phyloP scores from a whole-genome alignment of 2,888 invertebrate species.

The Onchidella celtica region DNA sequence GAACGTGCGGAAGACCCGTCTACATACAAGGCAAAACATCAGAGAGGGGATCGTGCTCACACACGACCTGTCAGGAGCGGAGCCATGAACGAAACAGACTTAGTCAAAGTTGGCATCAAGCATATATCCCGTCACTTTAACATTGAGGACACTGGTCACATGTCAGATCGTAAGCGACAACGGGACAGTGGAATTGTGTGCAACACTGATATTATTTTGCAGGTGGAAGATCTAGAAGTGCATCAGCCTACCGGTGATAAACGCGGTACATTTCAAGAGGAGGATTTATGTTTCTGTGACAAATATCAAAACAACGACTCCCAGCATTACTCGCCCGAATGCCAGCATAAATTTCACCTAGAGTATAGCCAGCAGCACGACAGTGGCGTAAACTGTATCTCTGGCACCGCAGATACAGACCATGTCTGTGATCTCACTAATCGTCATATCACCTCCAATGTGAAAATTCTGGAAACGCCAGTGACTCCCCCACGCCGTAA shows the following conservation, averaged over 20 bases:
- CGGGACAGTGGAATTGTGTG: not conserved
- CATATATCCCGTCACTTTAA: slow-evolving; percentile 10
- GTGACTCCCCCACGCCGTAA: not conserved
- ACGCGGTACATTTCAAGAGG: not conserved
- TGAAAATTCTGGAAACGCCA: not conserved
- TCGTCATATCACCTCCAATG: not conserved
- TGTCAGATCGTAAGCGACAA: not conserved
- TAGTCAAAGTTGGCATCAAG: not conserved
- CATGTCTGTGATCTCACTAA: not conserved
- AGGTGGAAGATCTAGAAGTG: not conserved
- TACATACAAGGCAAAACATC: not conserved
- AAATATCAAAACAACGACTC: not conserved
- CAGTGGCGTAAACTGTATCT: not conserved
- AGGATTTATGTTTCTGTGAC: not conserved
- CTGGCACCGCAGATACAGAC: not conserved
- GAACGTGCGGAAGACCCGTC: no score
- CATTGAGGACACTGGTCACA: not conserved
- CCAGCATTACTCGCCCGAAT: not conserved
- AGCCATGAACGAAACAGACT: not conserved
- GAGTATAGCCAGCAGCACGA: no score
- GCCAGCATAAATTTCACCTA: not conserved
- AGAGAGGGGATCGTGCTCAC: not conserved
- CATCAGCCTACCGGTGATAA: not conserved
- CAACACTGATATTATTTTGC: not conserved
- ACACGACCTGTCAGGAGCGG: not conserved